phyloP scores from a whole-genome alignment of 2,888 invertebrate genomes.

The Glyphotaelius pellucidus region DNA sequence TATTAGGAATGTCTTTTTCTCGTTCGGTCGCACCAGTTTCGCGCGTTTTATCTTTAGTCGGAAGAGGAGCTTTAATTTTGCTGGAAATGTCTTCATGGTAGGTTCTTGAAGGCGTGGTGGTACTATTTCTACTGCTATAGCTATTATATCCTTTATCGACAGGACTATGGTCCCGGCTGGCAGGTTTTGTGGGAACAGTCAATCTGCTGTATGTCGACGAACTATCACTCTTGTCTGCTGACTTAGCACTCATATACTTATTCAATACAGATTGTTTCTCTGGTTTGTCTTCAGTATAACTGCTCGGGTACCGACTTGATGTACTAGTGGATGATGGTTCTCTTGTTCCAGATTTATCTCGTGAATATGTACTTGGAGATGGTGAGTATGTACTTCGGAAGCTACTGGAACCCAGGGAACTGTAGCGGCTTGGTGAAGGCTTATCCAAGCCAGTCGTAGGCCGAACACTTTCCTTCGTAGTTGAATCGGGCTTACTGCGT shows the following conservation, averaged over 20 bases:
- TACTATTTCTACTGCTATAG: conserved; percentile 69
- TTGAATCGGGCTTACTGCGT: conserved; percentile 58
- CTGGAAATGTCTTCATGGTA: conserved; percentile 51
- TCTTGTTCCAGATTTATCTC: conserved; percentile 71
- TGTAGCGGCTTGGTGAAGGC: conserved; percentile 53
- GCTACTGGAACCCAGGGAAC: conserved; percentile 49
- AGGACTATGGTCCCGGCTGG: conserved; percentile 79
- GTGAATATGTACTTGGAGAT: conserved; percentile 65
- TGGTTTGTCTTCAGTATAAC: conserved; percentile 67
- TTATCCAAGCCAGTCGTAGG: conserved; percentile 55
- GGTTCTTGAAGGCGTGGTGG: conserved; percentile 36
- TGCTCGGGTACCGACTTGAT: conserved; percentile 73
- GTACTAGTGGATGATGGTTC: conserved; percentile 74
- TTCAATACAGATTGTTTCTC: conserved; percentile 61
- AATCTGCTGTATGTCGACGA: conserved; percentile 76
- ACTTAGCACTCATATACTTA: conserved; percentile 60
- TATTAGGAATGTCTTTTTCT: conserved; percentile 77
- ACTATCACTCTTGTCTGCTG: conserved; percentile 69
- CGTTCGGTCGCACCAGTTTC: conserved; percentile 78
- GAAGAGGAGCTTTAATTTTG: conserved; percentile 50
- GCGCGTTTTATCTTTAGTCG: conserved; percentile 69
- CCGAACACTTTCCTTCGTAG: conserved; percentile 53
- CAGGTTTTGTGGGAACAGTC: conserved; percentile 71
- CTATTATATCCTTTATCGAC: conserved; percentile 74
- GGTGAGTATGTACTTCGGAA: conserved; percentile 59